A percentile compares a stretch with the other conserved stretches of the same genome.
These are phyloP conservation scores for Dreissena polymorpha DNA, from an alignment of 1,140 invertebrate genomes.

Conservation along the genomic window DNA sequence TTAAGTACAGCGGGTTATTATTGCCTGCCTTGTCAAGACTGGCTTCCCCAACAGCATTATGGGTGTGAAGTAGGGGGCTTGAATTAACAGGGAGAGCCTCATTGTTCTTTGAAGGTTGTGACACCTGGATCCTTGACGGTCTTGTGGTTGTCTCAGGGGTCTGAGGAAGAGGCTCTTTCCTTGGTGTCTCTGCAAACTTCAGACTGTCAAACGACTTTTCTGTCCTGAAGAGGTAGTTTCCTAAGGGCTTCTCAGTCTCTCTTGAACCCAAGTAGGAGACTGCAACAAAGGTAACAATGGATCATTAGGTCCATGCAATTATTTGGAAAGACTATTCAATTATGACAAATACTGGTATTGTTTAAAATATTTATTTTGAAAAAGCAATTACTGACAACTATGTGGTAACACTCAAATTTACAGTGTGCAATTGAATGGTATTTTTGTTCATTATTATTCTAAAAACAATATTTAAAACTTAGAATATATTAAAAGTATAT, in stretches of 20 bases:
- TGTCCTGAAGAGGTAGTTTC: conserved; percentile 18
- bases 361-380: neutral
- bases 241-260: neutral
- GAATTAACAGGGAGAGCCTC: neutral
- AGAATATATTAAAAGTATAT: too few relatives aligned
- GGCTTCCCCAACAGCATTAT: neutral
- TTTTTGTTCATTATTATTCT: too few relatives aligned
- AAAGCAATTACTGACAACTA: neutral
- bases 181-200: neutral
- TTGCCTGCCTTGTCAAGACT: neutral
- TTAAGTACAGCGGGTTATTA: neutral
- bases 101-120: neutral
- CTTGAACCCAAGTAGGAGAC: neutral
- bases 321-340: neutral
- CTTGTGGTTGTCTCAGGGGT: neutral
- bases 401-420: neutral
- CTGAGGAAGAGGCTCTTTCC: neutral
- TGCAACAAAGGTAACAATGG: neutral
- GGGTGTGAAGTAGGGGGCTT: neutral
- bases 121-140: neutral
- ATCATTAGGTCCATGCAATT: neutral
- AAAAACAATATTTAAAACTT: too few relatives aligned
- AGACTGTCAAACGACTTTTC: conserved; percentile 22
- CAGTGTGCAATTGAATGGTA: too few relatives aligned
- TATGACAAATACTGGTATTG: neutral